Evolutionary conservation across 2,113 vertebrate species (phyloP).

Genomic region (Gopherus flavomarginatus): DNA sequence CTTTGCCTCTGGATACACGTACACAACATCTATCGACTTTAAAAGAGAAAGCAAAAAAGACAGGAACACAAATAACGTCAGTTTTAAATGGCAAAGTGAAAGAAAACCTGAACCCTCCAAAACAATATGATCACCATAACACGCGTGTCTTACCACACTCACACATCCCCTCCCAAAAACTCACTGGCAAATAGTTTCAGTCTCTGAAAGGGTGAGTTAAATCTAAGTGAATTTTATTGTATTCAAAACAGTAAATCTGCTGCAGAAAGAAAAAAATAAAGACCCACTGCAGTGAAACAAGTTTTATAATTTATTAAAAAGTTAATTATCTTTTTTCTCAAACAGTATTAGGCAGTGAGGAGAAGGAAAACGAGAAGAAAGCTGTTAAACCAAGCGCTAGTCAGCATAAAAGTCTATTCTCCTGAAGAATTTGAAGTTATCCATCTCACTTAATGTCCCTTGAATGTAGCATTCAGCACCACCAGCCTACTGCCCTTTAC

Average conservation of each 20-base stretch:
- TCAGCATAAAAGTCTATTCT: neutral
- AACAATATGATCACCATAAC: neutral
- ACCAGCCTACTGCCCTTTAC: fast-evolving
- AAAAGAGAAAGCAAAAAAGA: neutral
- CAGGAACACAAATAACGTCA: neutral
- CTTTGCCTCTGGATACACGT: fast-evolving
- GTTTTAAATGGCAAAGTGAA: neutral
- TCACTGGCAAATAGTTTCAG: neutral
- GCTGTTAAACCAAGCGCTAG: neutral
- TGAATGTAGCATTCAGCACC: neutral
- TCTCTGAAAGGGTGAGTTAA: neutral
- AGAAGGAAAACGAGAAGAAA: neutral
- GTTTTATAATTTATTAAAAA: constrained; percentile 35
- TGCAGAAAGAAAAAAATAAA: neutral
- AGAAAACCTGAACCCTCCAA: neutral
- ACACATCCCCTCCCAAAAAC: neutral
- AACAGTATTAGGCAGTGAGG: neutral
- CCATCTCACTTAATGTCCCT: neutral
- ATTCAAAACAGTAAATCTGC: neutral
- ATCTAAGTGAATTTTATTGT: constrained; percentile 6
- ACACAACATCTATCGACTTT: fast-evolving
- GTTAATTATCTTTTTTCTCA: constrained; percentile 14
- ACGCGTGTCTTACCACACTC: neutral
- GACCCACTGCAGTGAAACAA: constrained; percentile 27
- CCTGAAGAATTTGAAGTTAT: neutral